These are phyloP conservation scores for Helarctos malayanus DNA, from an alignment of 2,797 vertebrate genomes.

Conservation along the genomic window DNA sequence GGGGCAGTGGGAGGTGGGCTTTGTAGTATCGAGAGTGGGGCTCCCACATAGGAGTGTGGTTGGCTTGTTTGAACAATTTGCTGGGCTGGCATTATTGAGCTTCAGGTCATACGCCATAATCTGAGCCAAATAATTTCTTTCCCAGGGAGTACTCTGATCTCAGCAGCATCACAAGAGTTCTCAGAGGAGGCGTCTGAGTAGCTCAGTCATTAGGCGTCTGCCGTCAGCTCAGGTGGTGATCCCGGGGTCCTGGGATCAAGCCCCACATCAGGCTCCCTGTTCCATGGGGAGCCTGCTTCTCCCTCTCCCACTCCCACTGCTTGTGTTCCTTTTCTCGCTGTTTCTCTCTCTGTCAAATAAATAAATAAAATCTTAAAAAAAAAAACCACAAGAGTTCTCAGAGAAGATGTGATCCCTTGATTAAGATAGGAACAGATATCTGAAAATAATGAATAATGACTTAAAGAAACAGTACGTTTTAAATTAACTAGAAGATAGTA, in stretches of 20 bases:
- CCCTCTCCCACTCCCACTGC: no score
- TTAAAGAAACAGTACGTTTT: not conserved
- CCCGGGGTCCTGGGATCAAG: no score
- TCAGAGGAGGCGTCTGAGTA: not conserved
- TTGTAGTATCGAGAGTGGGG: not conserved
- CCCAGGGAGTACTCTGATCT: not conserved
- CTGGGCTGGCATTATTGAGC: not conserved
- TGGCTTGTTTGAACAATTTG: not conserved
- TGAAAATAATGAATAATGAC: not conserved
- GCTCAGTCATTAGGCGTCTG: no score
- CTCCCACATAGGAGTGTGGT: not conserved
- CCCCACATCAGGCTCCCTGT: no score
- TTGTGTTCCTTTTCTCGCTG: no score
- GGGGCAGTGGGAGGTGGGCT: not conserved
- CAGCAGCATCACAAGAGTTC: not conserved
- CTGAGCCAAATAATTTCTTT: not conserved
- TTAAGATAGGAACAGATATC: not conserved
- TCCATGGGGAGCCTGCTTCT: no score
- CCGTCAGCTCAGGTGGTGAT: no score
- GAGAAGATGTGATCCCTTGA: not conserved
- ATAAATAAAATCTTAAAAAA: no score
- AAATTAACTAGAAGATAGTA: not conserved
- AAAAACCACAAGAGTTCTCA: not conserved
- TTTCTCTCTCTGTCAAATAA: no score
- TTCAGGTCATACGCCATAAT: not conserved